Percentiles rank a stretch among this genome's conserved stretches.
Conservation (phyloP, 2,113 vertebrate genomes). For the Azemiops feae region DNA sequence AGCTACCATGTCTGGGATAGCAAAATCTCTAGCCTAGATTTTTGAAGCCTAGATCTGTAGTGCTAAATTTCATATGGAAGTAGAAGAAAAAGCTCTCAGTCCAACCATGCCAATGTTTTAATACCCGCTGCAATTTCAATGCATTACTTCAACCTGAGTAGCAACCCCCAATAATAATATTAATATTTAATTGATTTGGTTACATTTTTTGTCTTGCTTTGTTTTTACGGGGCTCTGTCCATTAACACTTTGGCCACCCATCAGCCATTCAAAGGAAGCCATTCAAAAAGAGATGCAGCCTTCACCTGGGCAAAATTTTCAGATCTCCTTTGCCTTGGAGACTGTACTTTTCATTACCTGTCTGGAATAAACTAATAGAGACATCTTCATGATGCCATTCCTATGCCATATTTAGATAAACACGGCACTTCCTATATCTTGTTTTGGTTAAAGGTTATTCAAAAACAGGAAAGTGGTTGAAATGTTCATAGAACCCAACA, state of each 20-base stretch:
- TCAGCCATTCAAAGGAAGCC: background rate
- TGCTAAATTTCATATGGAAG: background rate
- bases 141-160: background rate
- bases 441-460: background rate
- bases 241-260: background rate
- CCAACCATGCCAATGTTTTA: background rate
- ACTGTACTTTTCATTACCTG: background rate
- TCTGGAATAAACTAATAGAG: background rate
- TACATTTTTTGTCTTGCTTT: background rate
- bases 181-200: background rate
- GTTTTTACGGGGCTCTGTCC: background rate
- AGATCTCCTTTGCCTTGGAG: background rate
- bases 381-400: background rate
- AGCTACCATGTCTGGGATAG: background rate
- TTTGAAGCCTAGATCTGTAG: background rate
- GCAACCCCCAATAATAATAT: background rate
- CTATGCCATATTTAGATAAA: background rate
- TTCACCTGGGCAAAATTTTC: background rate
- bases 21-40: background rate
- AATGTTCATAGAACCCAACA: background rate
- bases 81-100: background rate
- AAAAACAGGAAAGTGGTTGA: background rate
- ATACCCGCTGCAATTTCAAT: background rate
- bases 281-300: background rate
- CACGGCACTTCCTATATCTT: background rate